Conservation (phyloP, 2,113 vertebrate species). For the Meles meles region DNA sequence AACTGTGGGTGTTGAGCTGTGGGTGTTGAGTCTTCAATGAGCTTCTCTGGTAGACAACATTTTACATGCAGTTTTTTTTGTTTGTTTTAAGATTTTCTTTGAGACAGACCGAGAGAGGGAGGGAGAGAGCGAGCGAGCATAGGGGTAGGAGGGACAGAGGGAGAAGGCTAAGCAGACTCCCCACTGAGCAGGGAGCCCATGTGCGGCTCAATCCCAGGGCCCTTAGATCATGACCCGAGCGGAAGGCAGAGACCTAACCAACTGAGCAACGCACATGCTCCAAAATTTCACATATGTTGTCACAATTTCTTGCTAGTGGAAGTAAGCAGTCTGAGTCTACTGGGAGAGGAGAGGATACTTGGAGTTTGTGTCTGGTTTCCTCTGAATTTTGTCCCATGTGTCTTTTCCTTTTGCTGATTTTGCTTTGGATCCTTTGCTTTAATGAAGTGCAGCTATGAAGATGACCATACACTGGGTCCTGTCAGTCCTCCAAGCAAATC, state of each 20-base stretch:
- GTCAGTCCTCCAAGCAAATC: background rate
- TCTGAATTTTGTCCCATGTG: background rate
- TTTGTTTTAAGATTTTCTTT: background rate
- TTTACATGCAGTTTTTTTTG: background rate
- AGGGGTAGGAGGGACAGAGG: background rate
- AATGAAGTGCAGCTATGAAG: background rate
- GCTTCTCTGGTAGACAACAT: background rate
- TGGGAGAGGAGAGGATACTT: background rate
- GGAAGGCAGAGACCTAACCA: background rate
- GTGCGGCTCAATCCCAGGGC: background rate
- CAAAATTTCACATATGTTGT: background rate
- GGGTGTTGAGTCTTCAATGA: background rate
- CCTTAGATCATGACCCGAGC: background rate
- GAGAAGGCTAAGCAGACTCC: background rate
- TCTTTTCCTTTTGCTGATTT: background rate
- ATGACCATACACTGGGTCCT: background rate
- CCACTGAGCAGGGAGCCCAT: too few relatives aligned
- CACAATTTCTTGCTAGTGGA: background rate
- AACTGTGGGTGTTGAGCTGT: background rate
- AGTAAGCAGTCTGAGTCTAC: background rate
- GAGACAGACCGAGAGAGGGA: background rate
- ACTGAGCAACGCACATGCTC: too few relatives aligned
- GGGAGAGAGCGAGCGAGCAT: background rate
- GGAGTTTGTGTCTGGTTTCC: background rate
- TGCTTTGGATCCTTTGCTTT: background rate